Conservation (phyloP, 1,140 invertebrate genomes). For the Aphaenogaster ashmeadi region DNA sequence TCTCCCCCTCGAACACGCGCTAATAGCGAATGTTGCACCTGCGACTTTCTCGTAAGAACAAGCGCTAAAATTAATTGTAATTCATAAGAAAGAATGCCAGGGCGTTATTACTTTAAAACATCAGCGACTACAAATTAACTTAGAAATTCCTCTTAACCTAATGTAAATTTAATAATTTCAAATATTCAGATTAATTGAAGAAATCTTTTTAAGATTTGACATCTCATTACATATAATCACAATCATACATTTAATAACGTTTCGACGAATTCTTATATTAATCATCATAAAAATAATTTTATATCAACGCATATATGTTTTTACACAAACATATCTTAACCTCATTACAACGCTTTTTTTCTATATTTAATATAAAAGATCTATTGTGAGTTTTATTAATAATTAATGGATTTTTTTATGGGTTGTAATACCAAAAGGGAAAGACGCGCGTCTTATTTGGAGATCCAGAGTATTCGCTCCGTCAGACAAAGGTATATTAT, state of each 20-base stretch:
- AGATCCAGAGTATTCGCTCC: background rate
- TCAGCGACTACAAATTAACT: background rate
- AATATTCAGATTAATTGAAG: background rate
- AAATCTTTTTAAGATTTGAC: background rate
- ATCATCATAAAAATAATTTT: background rate
- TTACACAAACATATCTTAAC: background rate
- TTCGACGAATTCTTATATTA: background rate
- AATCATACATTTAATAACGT: background rate
- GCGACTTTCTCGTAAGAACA: background rate
- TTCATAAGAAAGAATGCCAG: background rate
- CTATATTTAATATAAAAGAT: background rate
- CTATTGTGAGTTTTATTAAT: constrained; percentile 3
- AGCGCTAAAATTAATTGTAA: background rate
- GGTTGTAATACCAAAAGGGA: background rate
- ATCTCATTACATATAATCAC: constrained; percentile 1
- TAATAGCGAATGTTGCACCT: constrained; percentile 39
- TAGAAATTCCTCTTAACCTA: background rate
- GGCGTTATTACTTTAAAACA: background rate
- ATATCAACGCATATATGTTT: background rate
- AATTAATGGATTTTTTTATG: constrained; percentile 15
- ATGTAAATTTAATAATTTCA: constrained; percentile 11
- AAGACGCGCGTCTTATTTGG: constrained; percentile 21
- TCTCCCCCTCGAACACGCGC: background rate
- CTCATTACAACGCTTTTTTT: background rate
- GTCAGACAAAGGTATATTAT: constrained; percentile 37